Conservation (phyloP, 2,888 invertebrate species). For the Pegoplata infirma region DNA sequence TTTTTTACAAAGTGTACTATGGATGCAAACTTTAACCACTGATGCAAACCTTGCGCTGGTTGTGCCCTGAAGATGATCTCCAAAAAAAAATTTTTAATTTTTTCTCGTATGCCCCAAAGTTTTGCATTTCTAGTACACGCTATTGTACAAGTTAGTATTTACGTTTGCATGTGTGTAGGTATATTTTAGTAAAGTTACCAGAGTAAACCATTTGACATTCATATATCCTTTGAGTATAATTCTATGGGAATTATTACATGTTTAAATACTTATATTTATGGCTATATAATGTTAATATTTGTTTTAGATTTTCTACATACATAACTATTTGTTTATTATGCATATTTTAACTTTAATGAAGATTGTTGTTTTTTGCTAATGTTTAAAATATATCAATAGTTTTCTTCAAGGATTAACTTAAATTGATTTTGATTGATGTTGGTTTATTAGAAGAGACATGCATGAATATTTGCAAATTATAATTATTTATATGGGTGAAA, state of each 20-base stretch:
- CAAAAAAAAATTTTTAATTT: no score
- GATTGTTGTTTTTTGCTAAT: slow-evolving; percentile 28
- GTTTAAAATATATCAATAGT: slow-evolving; percentile 58
- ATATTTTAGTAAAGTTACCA: no score
- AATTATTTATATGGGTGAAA: no score
- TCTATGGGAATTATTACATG: slow-evolving; percentile 51
- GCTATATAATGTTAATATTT: slow-evolving; percentile 15
- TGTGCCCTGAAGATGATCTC: no score
- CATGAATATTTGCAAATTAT: background rate
- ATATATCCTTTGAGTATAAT: slow-evolving; percentile 55
- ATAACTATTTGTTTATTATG: slow-evolving; percentile 40
- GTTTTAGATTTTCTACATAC: background rate
- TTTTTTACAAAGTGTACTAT: no score
- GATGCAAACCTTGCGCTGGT: no score
- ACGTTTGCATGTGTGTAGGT: background rate
- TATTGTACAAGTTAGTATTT: no score
- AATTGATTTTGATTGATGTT: slow-evolving; percentile 60
- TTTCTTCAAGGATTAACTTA: slow-evolving; percentile 60
- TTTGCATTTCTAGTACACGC: no score
- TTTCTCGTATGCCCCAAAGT: no score
- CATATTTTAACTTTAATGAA: slow-evolving; percentile 20
- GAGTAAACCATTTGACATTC: slow-evolving; percentile 6
- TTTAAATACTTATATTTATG: slow-evolving; percentile 37
- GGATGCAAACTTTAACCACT: no score
- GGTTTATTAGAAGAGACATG: background rate